Evolutionary conservation across 2,888 invertebrate genomes (phyloP), one percentile per base, ranked within the genome.

Genomic region (Cephus runcator): DNA sequence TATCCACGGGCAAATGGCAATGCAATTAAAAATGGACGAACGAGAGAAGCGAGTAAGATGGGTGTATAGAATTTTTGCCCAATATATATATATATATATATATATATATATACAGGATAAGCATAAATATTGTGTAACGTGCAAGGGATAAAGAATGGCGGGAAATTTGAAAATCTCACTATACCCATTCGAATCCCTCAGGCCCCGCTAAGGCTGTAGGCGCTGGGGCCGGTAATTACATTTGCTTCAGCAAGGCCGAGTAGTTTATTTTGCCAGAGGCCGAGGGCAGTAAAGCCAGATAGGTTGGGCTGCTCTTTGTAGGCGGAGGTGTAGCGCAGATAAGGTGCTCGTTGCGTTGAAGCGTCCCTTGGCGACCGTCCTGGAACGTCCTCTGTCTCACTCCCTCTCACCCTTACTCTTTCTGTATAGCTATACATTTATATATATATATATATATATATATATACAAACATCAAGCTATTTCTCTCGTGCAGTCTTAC

Each of bases 271-370:
- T 68, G 31, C 68, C 69, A 40, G 36, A 71, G 78, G 79, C 75
- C 73, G 81, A 79, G 76, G 79, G 81, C 77, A 85, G 81, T 82
- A 87, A 85, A 81, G 85, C 82, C 85, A 86, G 88, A 88, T 87
- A 87, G 88, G 85, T 87, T 82, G 84, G 82, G 81, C 83, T 79
- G 81, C 81, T 83, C 87, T 87, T 87, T 85, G 82, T 82, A 80
- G 83, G 83, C 83, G 81, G 88, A 88, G 88, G 86, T 88, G 87
- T 85, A 87, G 89, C 86, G 78, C 85, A 89, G 90, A 90, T 90
- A 90, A 90, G 90, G 87, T 86, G 89, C 88, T 90, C 90, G 89
- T 90, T 89, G 88, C 88, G 87, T 87, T 87, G 88, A 90, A 89
- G 83, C 89, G 89, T 90, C 90, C 90, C 90, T 85, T 84, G 88